Base-by-base conservation (phyloP, 2,113 vertebrate species). In the Capreolus pygargus region DNA sequence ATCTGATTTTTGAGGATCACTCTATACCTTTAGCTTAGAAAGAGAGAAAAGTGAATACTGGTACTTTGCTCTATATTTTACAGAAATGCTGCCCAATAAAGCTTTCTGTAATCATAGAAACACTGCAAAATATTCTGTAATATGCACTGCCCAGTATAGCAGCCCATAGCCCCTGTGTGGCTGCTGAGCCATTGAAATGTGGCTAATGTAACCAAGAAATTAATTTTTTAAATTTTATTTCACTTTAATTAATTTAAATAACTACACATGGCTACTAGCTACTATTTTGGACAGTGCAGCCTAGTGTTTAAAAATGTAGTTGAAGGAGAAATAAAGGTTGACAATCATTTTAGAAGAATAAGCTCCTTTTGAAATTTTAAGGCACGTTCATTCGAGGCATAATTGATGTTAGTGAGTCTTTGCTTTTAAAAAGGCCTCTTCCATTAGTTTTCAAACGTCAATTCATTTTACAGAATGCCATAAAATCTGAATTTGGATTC, bases 341-440 rank as follows among this genome's bases (percentile, higher is more conserved):
- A 95, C 92, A 27, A 39, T 70, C 0, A 43, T 85, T 97, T 95
- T 81, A 84, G 27, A 82, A 97, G 91, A 95, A 95, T 97, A 97
- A 96, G 13, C 19, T 50, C 97, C 92, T 97, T 94, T 89, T 96
- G 7, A 3, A 43, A 39, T 97, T 98, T 97, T 84, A 84, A 98
- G 64, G 12, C 79, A 97, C 6, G 52, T 98, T 98, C 96, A 98
- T 97, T 97, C 96, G 89, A 28, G 58, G 92, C 33, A 85, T 95
- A 98, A 97, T 95, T 16, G 36, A 61, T 81, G 85, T 28, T 97
- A 97, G 58, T 93, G 82, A 98, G 79, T 55, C 92, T 27, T 98
- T 97, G 88, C 93, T 97, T 98, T 97, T 97, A 87, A 94, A 61
- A 96, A 92, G 74, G 54, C 79, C 82, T 95, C 88, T 39, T 89